A percentile compares a stretch with the other conserved stretches of the same genome.
phyloP scores from a whole-genome alignment of 2,888 invertebrate species.

The Serripes groenlandicus region DNA sequence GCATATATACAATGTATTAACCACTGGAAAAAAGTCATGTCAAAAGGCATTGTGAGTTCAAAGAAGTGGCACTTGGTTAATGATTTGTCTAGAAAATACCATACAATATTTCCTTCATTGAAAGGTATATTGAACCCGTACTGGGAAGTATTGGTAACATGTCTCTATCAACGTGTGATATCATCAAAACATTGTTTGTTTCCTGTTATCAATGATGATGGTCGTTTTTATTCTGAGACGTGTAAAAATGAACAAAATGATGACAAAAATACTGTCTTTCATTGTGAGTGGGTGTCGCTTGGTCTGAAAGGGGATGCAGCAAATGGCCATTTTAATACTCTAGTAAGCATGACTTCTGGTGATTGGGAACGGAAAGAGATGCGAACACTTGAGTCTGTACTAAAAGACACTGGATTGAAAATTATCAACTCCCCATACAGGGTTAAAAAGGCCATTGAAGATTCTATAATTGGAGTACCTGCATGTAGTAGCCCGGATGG shows the following conservation, averaged over 20 bases:
- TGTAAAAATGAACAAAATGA: neutral
- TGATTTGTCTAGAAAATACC: neutral
- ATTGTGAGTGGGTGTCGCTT: slow-evolving; percentile 17
- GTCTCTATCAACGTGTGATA: slow-evolving; percentile 15
- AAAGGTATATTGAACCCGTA: neutral
- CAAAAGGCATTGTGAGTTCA: neutral
- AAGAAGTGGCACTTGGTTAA: neutral
- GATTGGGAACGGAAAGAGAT: neutral
- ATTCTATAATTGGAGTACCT: neutral
- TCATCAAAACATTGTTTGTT: slow-evolving; percentile 9
- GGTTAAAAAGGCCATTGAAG: neutral
- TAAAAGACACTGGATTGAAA: slow-evolving; percentile 32
- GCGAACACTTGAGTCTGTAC: neutral
- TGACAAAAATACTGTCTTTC: neutral
- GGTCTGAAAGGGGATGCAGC: neutral
- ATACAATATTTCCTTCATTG: slow-evolving; percentile 19
- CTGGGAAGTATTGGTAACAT: slow-evolving; percentile 18
- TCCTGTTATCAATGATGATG: neutral
- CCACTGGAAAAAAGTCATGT: neutral
- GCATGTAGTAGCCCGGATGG: neutral
- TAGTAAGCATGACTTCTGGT: neutral
- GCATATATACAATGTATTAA: slow-evolving; percentile 13
- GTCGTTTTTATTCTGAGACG: neutral
- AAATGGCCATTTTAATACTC: slow-evolving; percentile 19
- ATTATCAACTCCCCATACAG: slow-evolving; percentile 14